Percentiles rank a stretch among this genome's conserved stretches.
Conservation (phyloP, 2,797 vertebrate species). For the Liparis tanakae region DNA sequence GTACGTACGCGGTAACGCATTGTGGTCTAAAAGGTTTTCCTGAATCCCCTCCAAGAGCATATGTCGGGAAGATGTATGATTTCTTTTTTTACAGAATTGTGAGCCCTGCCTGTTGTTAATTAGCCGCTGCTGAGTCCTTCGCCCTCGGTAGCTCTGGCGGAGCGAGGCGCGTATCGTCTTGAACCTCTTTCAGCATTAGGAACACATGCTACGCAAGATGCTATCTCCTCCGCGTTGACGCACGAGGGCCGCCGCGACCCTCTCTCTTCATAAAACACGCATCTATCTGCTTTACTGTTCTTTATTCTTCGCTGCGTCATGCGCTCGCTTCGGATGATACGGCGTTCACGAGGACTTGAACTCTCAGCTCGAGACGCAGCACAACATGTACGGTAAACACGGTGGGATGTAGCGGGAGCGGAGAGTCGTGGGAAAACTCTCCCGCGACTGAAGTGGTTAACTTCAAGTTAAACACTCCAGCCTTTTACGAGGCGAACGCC, state of each 20-base stretch:
- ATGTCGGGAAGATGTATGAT: slow-evolving; percentile 7
- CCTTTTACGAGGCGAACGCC: slow-evolving; percentile 22
- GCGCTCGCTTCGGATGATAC: slow-evolving; percentile 3
- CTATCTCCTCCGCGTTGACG: slow-evolving; percentile 58
- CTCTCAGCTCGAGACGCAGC: slow-evolving; percentile 8
- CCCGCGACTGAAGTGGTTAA: slow-evolving; percentile 56
- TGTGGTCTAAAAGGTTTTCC: slow-evolving; percentile 24
- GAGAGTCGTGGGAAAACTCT: slow-evolving; percentile 67
- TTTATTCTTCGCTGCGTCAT: slow-evolving; percentile 26
- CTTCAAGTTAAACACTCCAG: slow-evolving; percentile 71
- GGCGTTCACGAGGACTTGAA: slow-evolving; percentile 26
- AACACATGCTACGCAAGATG: slow-evolving; percentile 49
- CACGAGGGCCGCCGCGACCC: slow-evolving; percentile 28
- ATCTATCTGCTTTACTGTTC: slow-evolving; percentile 57
- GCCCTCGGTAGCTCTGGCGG: slow-evolving; percentile 33
- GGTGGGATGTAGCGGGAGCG: slow-evolving; percentile 6
- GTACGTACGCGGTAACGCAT: slow-evolving; percentile 12
- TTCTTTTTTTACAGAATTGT: slow-evolving; percentile 11
- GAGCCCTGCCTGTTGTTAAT: slow-evolving; percentile 61
- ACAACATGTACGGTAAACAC: slow-evolving; percentile 37
- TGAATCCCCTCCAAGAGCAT: slow-evolving; percentile 20
- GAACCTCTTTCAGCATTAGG: slow-evolving; percentile 29
- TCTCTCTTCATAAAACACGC: slow-evolving; percentile 55
- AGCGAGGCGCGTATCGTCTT: slow-evolving; percentile 33
- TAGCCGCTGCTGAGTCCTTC: slow-evolving; percentile 46